Base-by-base conservation (phyloP, 2,888 invertebrate genomes). In the Gonocerus acuteangulatus region DNA sequence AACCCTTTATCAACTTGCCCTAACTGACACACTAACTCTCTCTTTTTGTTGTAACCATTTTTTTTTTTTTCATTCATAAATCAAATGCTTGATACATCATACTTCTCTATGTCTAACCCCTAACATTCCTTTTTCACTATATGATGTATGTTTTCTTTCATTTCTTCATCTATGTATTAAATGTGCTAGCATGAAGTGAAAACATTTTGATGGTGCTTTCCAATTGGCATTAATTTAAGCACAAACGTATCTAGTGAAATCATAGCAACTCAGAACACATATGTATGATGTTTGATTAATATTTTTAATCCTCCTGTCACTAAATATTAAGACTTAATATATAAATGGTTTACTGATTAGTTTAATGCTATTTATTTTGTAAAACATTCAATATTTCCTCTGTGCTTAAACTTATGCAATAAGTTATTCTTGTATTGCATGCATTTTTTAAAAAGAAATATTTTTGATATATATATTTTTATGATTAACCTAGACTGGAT, bases 361-460 rank as follows among this genome's bases (percentile, higher is more conserved):
- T 27, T 27, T 27, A 6, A 27, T 6, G 9, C 9, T 6, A 27
- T 27, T 27, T 4, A 27, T 27, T 27, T 27, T 9, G 4, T 9
- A 27, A 27, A 6, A 9, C 9, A 6, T 27, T 27, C 27, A 6
- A 27, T 9, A 9, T n/a, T n/a, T 39, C n/a, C 39, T n/a, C 7
- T 42, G 42, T 54, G 54, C 54, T 54, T 54, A 54, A 54, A 54
- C 21, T 1, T 54, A 42, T 54, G 54, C 54, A 54, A 54, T 36
- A 27, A 51, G n/a, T 51, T 27, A 27, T 4, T 36, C 16, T 27
- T 51, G n/a, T n/a, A 51, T 34, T 51, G 51, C 34, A 51, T 51
- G 51, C 19, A 27, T n/a, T 27, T 27, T 27, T 9, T 1, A 19
- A 19, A 32, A 36, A 19, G 16, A 18, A 32, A 51, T 51, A 51